Evolutionary conservation across 2,888 invertebrate species (phyloP).

Genomic region (Pristionchus japonicus): DNA sequence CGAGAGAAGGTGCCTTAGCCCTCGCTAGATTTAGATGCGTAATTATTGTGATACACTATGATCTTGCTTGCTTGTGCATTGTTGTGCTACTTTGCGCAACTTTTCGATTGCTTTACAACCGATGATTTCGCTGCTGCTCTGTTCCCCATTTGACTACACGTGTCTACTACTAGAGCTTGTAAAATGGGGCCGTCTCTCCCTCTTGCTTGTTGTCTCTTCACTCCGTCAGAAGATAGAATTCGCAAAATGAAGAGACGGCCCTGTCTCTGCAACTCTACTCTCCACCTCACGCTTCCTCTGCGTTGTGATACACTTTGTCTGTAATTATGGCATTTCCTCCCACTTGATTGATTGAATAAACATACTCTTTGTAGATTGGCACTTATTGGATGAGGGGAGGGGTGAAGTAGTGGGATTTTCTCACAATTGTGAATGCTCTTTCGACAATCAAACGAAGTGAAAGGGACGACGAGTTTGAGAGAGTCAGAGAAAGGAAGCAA

Average conservation of each 20-base stretch:
- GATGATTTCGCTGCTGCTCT: background rate
- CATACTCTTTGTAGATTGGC: background rate
- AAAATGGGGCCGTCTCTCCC: background rate
- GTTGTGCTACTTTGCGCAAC: background rate
- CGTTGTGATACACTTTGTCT: background rate
- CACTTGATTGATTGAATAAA: conserved; percentile 3
- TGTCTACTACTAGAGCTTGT: background rate
- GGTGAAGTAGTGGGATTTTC: background rate
- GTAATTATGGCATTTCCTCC: background rate
- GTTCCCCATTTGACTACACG: background rate
- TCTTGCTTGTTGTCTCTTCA: background rate
- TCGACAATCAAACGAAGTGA: background rate
- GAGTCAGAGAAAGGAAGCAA: background rate
- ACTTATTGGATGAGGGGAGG: background rate
- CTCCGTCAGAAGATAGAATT: background rate
- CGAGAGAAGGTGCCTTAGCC: background rate
- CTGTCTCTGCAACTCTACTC: background rate
- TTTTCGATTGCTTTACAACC: conserved; percentile 30
- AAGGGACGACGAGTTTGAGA: background rate
- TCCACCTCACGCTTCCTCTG: background rate
- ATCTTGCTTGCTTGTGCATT: conserved; percentile 34
- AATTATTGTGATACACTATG: conserved; percentile 7
- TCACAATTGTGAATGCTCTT: background rate
- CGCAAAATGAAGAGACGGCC: background rate
- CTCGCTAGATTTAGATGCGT: background rate